These are phyloP conservation scores for Cephonodes hylas DNA, from an alignment of 2,888 invertebrate species.

Conservation along the genomic window DNA sequence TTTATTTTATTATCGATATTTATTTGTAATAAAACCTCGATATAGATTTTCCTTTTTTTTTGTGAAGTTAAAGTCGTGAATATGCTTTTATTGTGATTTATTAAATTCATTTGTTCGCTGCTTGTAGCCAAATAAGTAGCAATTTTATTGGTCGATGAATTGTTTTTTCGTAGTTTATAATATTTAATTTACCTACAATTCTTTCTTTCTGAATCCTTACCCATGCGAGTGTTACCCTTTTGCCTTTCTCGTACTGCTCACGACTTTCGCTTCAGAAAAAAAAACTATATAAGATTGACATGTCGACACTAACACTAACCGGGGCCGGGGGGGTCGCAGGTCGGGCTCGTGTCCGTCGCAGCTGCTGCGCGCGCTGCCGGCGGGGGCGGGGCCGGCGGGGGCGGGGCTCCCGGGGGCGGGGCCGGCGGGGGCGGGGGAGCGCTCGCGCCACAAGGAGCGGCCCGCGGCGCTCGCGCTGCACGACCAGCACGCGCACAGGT, in stretches of 20 bases:
- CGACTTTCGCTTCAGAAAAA: not conserved
- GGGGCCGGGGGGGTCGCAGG: constrained; percentile 70
- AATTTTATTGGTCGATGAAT: no score
- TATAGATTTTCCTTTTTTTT: not conserved
- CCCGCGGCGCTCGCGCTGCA: constrained; percentile 38
- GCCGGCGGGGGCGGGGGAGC: constrained; percentile 87
- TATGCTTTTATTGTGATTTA: no score
- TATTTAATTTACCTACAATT: no score
- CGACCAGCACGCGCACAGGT: constrained; percentile 39
- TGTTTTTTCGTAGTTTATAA: no score
- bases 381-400: constrained; percentile 89
- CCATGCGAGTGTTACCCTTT: not conserved
- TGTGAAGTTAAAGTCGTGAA: no score
- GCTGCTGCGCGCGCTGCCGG: constrained; percentile 87
- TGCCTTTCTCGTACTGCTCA: not conserved
- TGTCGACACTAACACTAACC: constrained; percentile 4
- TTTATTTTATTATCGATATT: not conserved
- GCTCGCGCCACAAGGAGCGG: constrained; percentile 49
- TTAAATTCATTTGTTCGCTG: no score
- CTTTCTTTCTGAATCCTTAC: not conserved
- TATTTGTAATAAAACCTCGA: not conserved
- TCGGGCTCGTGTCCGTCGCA: constrained; percentile 96
- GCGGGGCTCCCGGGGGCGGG: constrained; percentile 78
- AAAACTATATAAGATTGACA: not conserved
- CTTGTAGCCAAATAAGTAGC: no score